Percentiles rank a stretch among this genome's conserved stretches.
Evolutionary conservation across 2,113 vertebrate species (phyloP).

Genomic region (Monopterus albus): DNA sequence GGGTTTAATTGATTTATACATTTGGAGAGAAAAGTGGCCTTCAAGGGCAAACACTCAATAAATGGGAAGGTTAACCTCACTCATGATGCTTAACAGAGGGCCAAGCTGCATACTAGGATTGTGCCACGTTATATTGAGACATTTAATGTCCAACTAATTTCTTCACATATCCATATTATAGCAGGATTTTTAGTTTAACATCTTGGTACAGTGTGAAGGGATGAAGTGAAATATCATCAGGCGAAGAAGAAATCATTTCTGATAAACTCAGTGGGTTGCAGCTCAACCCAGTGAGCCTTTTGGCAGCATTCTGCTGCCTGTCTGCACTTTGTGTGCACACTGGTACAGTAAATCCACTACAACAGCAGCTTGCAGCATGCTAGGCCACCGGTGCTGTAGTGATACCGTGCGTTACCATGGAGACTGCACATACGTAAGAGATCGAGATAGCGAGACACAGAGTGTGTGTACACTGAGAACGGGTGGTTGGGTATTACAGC

Average conservation of each 20-base stretch:
- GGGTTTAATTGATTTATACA: constrained; percentile 45
- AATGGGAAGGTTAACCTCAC: constrained; percentile 52
- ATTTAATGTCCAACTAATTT: constrained; percentile 19
- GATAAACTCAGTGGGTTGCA: constrained; percentile 33
- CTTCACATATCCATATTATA: not conserved
- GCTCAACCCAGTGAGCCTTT: constrained; percentile 39
- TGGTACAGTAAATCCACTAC: constrained; percentile 68
- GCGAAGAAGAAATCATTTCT: constrained; percentile 23
- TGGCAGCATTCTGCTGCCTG: constrained; percentile 42
- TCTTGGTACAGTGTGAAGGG: constrained; percentile 13
- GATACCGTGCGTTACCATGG: constrained; percentile 82
- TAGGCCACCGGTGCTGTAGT: constrained; percentile 68
- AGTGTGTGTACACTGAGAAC: constrained; percentile 33
- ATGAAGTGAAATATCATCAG: constrained; percentile 27
- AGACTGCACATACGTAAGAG: constrained; percentile 76
- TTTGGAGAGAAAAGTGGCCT: constrained; percentile 38
- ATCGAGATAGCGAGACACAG: constrained; percentile 19
- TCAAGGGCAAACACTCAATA: constrained; percentile 41
- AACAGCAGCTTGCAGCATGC: constrained; percentile 65
- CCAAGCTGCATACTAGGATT: constrained; percentile 16
- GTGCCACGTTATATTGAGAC: constrained; percentile 22
- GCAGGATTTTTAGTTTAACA: constrained; percentile 22
- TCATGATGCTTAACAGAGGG: constrained; percentile 37
- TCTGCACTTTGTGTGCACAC: constrained; percentile 43
- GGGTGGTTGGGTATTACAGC: constrained; percentile 65